phyloP scores from a whole-genome alignment of 2,113 vertebrate genomes.

The Melanocharis versteri region DNA sequence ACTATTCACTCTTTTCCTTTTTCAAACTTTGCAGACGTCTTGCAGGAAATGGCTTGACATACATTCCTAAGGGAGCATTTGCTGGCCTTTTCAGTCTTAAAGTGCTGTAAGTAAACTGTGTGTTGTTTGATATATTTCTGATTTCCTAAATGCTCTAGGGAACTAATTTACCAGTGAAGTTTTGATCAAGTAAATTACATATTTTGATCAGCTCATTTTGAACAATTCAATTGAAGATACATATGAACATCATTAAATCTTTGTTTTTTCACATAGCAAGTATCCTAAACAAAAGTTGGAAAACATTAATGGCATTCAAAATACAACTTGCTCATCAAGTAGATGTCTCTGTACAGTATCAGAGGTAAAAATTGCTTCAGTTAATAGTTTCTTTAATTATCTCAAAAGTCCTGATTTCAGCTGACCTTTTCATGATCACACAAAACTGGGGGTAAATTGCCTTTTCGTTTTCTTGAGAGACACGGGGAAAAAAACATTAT shows the following conservation, averaged over 20 bases:
- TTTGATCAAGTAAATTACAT: conserved; percentile 35
- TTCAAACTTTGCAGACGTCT: conserved; percentile 83
- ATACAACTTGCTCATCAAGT: conserved; percentile 27
- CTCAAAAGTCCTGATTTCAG: neutral
- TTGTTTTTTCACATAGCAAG: neutral
- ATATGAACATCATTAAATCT: conserved; percentile 35
- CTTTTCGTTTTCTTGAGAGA: neutral
- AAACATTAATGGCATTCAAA: conserved; percentile 28
- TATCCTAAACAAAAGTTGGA: conserved; percentile 21
- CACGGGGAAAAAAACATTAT: neutral
- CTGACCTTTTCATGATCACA: neutral
- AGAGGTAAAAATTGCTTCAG: conserved; percentile 1
- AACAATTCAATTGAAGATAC: neutral
- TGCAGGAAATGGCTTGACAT: conserved; percentile 88
- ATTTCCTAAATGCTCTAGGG: conserved; percentile 50
- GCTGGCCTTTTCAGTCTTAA: conserved; percentile 89
- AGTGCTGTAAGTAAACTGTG: conserved; percentile 87
- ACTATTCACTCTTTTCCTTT: conserved; percentile 59
- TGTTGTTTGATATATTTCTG: conserved; percentile 58
- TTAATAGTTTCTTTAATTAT: conserved; percentile 2
- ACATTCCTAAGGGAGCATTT: conserved; percentile 89
- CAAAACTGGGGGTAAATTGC: neutral
- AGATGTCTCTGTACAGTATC: conserved; percentile 8
- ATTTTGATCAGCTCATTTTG: conserved; percentile 38
- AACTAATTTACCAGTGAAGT: conserved; percentile 60